Base-by-base conservation (phyloP, 2,113 vertebrate species). In the Eulemur rufifrons region DNA sequence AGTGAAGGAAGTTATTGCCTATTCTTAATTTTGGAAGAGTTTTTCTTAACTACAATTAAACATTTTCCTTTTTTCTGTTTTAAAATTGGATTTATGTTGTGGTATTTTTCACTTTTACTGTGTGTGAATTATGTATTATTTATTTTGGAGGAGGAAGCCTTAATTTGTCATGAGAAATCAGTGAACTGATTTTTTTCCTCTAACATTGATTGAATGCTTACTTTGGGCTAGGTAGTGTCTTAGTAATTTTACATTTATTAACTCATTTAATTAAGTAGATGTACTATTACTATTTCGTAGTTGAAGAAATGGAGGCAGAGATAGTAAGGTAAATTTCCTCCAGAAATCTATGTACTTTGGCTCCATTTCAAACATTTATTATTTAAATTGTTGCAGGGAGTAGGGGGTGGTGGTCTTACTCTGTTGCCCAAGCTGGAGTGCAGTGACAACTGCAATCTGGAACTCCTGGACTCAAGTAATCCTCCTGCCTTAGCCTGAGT, bases 131-230 rank as follows among this genome's bases (percentile, higher is more conserved):
- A 68, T 45, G 23, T 54, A 74, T 91, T 94, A 32, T 69, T 91
- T 95, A 88, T 73, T 93, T 95, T 71, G 45, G 59, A 85, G 25
- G 66, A 78, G 64, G 63, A 88, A 88, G 21, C 50, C 14, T 92
- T 90, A 69, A 92, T 86, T 94, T 94, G 50, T 94, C 77, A 6
- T 81, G 27, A 92, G 80, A 91, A 89, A 80, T 90, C 13, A 83
- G 59, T 39, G 25, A 77, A 64, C 45, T 68, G 18, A n/a, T 82
- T 54, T 83, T 80, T 42, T 15, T 21, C 9, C 25, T 32, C 25
- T 45, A 39, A 42, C 2, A 2, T 54, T 83, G 74, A 1, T 54
- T 78, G 74, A 91, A 20, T 90, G 23, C 29, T 86, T 84, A 39
- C 4, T 21, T 68, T 80, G 34, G 59, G 18, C 59, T 39, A 69